Conservation (phyloP, 1,140 invertebrate species). For the Telenomus remus region DNA sequence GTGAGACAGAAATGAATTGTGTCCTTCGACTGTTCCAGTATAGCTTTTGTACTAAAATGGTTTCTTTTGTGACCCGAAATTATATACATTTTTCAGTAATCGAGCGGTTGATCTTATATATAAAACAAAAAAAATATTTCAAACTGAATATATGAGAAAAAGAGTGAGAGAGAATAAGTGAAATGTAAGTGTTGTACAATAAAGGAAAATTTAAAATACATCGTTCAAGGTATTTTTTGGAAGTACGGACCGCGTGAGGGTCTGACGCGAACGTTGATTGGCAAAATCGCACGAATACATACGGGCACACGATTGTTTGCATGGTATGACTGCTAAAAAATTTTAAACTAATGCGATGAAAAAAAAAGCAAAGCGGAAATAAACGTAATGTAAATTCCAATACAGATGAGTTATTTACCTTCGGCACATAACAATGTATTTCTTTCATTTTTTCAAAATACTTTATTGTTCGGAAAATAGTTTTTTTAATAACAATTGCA, state of each 20-base stretch:
- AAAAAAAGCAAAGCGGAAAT: constrained; percentile 66
- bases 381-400: constrained; percentile 75
- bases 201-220: constrained; percentile 5
- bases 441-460: neutral
- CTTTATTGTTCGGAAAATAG: constrained; percentile 22
- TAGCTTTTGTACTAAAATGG: neutral
- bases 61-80: too few relatives aligned
- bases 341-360: constrained; percentile 23
- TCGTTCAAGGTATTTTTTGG: constrained; percentile 24
- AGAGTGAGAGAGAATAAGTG: constrained; percentile 8
- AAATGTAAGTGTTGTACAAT: constrained; percentile 18
- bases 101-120: constrained; percentile 8
- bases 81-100: too few relatives aligned
- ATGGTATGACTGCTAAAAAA: constrained; percentile 30
- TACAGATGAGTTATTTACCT: neutral
- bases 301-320: constrained; percentile 9
- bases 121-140: constrained; percentile 2
- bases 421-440: too few relatives aligned
- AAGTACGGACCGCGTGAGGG: constrained; percentile 30
- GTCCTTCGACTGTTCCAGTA: too few relatives aligned
- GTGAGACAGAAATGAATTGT: neutral
- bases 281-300: constrained; percentile 15
- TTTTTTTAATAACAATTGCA: constrained; percentile 83
- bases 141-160: constrained; percentile 1
- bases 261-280: constrained; percentile 11